Evolutionary conservation across 53 echinoderm and acorn worm species (phyloP).

Genomic region (Temnopleurus reevesii): DNA sequence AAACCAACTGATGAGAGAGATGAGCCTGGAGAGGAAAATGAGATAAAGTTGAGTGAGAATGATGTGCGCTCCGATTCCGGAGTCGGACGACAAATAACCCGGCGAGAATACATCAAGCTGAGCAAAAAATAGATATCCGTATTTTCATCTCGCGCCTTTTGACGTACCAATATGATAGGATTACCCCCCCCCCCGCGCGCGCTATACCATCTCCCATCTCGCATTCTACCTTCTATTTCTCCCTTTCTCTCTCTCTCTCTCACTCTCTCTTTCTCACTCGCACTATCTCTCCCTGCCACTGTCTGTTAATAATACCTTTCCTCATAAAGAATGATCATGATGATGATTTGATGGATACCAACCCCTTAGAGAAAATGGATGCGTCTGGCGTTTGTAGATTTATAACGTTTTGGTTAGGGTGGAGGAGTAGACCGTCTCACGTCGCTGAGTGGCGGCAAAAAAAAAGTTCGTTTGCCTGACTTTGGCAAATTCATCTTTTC

Average conservation of each 20-base stretch:
- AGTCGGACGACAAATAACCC: not conserved
- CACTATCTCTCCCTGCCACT: not conserved
- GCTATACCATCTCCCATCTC: not conserved
- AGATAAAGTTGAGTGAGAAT: not conserved
- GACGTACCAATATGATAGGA: constrained; percentile 38
- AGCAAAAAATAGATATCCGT: constrained; percentile 26
- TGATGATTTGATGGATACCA: constrained; percentile 21
- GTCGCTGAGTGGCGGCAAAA: not conserved
- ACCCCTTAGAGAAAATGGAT: constrained; percentile 30
- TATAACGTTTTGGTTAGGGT: constrained; percentile 30
- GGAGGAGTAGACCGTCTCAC: not conserved
- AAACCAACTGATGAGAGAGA: not conserved
- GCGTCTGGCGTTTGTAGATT: constrained; percentile 27
- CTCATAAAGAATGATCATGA: not conserved
- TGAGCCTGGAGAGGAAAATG: not conserved
- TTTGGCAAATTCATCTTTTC: too few relatives aligned
- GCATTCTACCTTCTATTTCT: too few relatives aligned
- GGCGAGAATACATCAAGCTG: not conserved
- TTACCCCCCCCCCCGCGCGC: not conserved
- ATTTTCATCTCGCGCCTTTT: constrained; percentile 33
- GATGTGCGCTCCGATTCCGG: not conserved
- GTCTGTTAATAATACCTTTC: not conserved
- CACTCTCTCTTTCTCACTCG: not conserved
- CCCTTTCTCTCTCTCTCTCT: not conserved
- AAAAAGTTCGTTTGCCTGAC: not conserved